Base-by-base conservation (phyloP, 2,113 vertebrate species). In the Oncorhynchus mykiss region DNA sequence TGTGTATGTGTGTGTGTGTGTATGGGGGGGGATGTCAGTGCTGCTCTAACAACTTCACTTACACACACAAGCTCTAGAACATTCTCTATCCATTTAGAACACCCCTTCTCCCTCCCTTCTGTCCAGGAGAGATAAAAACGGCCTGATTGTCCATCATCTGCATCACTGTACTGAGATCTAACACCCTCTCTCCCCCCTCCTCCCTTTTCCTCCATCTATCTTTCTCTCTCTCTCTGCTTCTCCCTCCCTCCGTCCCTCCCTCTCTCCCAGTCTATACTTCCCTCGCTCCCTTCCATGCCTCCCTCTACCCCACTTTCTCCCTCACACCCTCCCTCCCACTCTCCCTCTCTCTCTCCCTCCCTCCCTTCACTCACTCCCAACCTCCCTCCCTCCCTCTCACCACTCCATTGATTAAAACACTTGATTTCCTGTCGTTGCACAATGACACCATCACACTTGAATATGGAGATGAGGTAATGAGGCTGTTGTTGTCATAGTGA, bases 331-430 rank as follows among this genome's bases (percentile, higher is more conserved):
- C 45, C 75, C 64, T 74, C 6, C 77, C 78, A 67, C 29, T 31
- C 74, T 66, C 75, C 75, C 76, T 60, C 49, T 57, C 5, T 85
- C 81, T 78, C 81, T 83, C 82, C 18, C 39, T 25, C 1, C 5
- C 22, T 64, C 22, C 64, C 3, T 51, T 8, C 45, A 18, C 24
- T 34, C 29, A 25, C 71, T 14, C 85, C 80, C 84, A 60, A 39
- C 57, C 67, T 65, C 73, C 81, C 85, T 76, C 80, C 60, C 60
- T 80, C 77, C 60, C 27, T 13, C 18, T 13, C 5, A 66, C 11
- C 64, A 66, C 25, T 66, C n/a, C 64, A 66, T 66, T 66, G 64
- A 66, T 66, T 66, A 66, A 66, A 66, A 34, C 83, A 78, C 74
- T 73, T 51, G 62, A 14, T 14, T 77, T 80, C 78, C 29, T 66